phyloP scores from a whole-genome alignment of 2,797 vertebrate genomes.

The Danio tinwini region DNA sequence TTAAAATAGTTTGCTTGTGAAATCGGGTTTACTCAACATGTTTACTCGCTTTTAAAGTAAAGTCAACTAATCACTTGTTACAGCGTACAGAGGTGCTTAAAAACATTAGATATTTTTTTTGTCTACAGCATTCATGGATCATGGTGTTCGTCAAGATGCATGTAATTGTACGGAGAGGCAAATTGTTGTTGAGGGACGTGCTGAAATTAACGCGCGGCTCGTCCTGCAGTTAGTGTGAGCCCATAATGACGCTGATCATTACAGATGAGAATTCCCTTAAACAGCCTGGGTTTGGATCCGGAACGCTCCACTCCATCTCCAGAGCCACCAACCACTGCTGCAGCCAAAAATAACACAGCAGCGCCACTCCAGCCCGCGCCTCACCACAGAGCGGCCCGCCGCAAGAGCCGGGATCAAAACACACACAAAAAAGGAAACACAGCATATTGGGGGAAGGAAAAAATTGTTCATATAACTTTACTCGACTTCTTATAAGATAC shows the following conservation, averaged over 20 bases:
- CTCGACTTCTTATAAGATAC: conserved; percentile 77
- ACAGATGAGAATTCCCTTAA: conserved; percentile 84
- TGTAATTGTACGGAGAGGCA: not conserved
- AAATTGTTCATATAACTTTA: conserved; percentile 75
- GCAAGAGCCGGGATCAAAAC: conserved; percentile 85
- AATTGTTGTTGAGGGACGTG: conserved; percentile 21
- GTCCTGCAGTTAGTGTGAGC: conserved; percentile 56
- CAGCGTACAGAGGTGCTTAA: not conserved
- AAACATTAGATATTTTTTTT: not conserved
- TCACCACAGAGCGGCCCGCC: conserved; percentile 77
- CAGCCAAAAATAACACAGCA: conserved; percentile 88
- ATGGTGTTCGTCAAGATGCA: not conserved
- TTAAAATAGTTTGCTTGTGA: too few species aligned
- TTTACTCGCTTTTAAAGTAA: too few species aligned
- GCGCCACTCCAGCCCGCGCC: conserved; percentile 83
- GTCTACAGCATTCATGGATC: not conserved
- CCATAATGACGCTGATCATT: conserved; percentile 77
- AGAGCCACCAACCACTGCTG: conserved; percentile 83
- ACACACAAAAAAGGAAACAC: conserved; percentile 88
- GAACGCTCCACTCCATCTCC: conserved; percentile 71
- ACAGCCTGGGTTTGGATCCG: conserved; percentile 79
- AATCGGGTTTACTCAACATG: too few species aligned
- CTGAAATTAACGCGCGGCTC: conserved; percentile 52
- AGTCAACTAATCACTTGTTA: too few species aligned
- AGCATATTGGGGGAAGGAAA: conserved; percentile 79